Conservation (phyloP, 2,113 vertebrate species). For the Oreochromis tanganicae region DNA sequence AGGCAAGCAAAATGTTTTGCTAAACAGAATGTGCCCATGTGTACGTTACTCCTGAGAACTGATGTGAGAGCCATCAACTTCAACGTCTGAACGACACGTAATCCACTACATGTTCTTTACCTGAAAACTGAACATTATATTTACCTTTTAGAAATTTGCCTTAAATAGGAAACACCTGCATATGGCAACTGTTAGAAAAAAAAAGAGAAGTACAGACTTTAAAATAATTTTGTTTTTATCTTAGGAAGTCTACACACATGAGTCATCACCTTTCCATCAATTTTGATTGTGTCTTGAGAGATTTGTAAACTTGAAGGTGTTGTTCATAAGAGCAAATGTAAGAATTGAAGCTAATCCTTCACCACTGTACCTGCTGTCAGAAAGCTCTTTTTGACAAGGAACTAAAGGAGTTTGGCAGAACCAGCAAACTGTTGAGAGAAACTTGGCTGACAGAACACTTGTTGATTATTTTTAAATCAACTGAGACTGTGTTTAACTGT, state of each 20-base stretch:
- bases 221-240: too few relatives aligned
- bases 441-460: too few relatives aligned
- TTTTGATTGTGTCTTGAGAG: too few relatives aligned
- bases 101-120: background rate
- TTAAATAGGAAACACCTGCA: background rate
- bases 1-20: background rate
- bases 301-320: too few relatives aligned
- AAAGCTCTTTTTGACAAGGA: background rate
- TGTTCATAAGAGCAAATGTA: too few relatives aligned
- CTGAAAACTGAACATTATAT: background rate
- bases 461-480: background rate
- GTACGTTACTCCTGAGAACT: background rate
- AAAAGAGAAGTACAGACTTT: too few relatives aligned
- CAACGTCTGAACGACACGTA: rapidly evolving
- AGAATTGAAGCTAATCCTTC: too few relatives aligned
- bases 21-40: background rate
- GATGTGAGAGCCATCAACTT: background rate
- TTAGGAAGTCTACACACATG: too few relatives aligned
- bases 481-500: background rate
- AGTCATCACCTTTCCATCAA: too few relatives aligned
- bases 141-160: background rate
- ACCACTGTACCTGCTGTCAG: too few relatives aligned
- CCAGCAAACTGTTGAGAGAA: too few relatives aligned
- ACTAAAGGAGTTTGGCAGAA: too few relatives aligned
- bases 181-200: background rate